Evolutionary conservation across 2,888 invertebrate genomes (phyloP).

Genomic region (Carpatolechia fugitivella): DNA sequence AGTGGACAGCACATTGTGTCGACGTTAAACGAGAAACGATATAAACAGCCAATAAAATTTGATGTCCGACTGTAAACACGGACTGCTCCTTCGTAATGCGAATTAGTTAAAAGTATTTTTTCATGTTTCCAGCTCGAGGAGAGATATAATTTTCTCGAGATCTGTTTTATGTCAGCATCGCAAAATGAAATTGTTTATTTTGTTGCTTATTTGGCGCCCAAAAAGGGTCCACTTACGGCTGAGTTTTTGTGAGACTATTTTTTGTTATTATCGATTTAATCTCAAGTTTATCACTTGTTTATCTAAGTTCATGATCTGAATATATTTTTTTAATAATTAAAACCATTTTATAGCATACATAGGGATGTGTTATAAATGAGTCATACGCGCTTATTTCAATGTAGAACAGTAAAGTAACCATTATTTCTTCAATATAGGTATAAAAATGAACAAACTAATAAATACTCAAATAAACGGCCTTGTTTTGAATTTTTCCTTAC

Average conservation of each 20-base stretch:
- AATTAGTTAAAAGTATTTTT: slow-evolving; percentile 22
- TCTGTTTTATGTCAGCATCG: background rate
- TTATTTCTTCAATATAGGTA: too few relatives aligned
- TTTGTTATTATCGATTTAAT: background rate
- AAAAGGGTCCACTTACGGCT: background rate
- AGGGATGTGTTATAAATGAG: too few relatives aligned
- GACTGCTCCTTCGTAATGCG: slow-evolving; percentile 24
- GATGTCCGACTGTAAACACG: slow-evolving; percentile 34
- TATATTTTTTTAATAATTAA: too few relatives aligned
- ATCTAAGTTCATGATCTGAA: too few relatives aligned
- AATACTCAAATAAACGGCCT: too few relatives aligned
- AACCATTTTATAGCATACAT: too few relatives aligned
- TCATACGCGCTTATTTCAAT: too few relatives aligned
- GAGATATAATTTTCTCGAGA: background rate
- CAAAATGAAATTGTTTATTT: background rate
- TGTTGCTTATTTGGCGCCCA: slow-evolving; percentile 12
- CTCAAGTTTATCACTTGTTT: too few relatives aligned
- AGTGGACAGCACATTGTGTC: slow-evolving; percentile 16
- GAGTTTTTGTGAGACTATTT: too few relatives aligned
- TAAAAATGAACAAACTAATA: too few relatives aligned
- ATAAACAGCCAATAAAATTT: slow-evolving; percentile 47
- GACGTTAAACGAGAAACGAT: slow-evolving; percentile 19
- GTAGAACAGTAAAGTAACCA: too few relatives aligned
- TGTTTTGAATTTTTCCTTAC: too few relatives aligned
- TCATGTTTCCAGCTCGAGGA: slow-evolving; percentile 6